Evolutionary conservation across 2,888 invertebrate species (phyloP), one percentile per base, ranked within the genome.

Genomic region (Phragmatobia fuliginosa): DNA sequence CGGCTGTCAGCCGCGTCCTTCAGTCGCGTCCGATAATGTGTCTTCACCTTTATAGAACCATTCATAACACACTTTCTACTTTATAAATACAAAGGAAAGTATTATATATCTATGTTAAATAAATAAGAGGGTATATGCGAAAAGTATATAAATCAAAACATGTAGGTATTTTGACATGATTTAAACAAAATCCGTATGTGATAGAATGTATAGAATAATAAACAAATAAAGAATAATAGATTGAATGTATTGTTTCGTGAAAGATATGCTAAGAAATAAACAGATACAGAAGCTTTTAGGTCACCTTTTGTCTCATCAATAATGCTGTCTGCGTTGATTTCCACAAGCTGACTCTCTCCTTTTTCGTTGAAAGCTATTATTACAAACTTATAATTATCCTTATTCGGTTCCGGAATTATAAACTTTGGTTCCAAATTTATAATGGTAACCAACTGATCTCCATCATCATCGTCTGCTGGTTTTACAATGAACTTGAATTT

Each of bases 291-390:
- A 38, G 18, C 14, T 18, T 38, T 38, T 31, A 21, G 21, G 2
- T 82, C 76, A 92, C 92, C 88, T 81, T 81, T 75, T 28, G 80
- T 82, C 75, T 90, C 87, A 70, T 89, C 85, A 8, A 88, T 66
- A 31, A 94, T 87, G 75, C 86, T 88, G 1, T 87, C 89, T 72
- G 88, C 89, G 7, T 86, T 84, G 49, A 95, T 92, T 74, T 90
- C 89, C 7, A 95, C 91, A 14, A 84, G 77, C 62, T 85, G 83
- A 76, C 94, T 95, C 49, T 91, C 88, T n/a, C 94, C 95, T 84
- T 94, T 95, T 32, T 91, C 92, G 72, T 95, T 95, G 70, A 88
- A 88, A 2, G 95, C 92, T 62, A 88, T 80, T 21, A 95, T 89
- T 25, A 90, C 79, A 64, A 95, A 91, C 75, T 90, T 92, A 74